phyloP scores from a whole-genome alignment of 2,797 vertebrate species.

The Melanotaenia pygmaea region DNA sequence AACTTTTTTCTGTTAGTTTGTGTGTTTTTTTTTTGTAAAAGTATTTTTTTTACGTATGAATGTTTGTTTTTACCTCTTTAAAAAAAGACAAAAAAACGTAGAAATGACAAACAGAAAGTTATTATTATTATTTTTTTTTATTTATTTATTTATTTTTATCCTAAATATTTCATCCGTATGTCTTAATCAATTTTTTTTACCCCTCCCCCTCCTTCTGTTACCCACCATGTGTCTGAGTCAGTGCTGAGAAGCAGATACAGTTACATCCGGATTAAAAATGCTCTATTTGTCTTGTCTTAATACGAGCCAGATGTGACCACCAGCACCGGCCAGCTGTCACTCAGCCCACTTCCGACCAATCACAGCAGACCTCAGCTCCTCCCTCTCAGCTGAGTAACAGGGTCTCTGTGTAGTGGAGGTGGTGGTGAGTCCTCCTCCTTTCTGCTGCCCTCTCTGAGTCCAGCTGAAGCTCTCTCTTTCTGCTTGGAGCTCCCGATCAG shows the following conservation, averaged over 20 bases:
- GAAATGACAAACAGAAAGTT: too few species aligned
- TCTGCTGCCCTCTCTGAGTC: slow-evolving; percentile 42
- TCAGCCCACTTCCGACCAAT: slow-evolving; percentile 62
- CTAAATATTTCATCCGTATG: too few species aligned
- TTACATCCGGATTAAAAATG: slow-evolving; percentile 75
- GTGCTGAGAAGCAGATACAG: slow-evolving; percentile 67
- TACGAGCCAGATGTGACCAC: slow-evolving; percentile 72
- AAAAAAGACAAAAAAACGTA: too few species aligned
- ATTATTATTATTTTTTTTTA: too few species aligned
- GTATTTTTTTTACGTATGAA: too few species aligned
- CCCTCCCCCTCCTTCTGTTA: not conserved
- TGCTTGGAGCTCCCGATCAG: slow-evolving; percentile 36
- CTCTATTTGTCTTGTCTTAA: slow-evolving; percentile 69
- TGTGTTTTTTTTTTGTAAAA: too few species aligned
- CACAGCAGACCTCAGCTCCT: slow-evolving; percentile 16
- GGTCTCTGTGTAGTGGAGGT: slow-evolving; percentile 33
- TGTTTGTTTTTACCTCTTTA: too few species aligned
- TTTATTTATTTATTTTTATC: too few species aligned
- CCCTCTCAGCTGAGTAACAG: slow-evolving; percentile 30
- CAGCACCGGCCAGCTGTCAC: slow-evolving; percentile 52
- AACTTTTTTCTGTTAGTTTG: too few species aligned
- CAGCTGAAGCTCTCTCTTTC: slow-evolving; percentile 48
- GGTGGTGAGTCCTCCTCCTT: slow-evolving; percentile 34
- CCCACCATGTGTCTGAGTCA: slow-evolving; percentile 24
- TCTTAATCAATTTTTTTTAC: too few species aligned